phyloP scores from a whole-genome alignment of 2,888 invertebrate genomes.

The Dioctria rufipes region DNA sequence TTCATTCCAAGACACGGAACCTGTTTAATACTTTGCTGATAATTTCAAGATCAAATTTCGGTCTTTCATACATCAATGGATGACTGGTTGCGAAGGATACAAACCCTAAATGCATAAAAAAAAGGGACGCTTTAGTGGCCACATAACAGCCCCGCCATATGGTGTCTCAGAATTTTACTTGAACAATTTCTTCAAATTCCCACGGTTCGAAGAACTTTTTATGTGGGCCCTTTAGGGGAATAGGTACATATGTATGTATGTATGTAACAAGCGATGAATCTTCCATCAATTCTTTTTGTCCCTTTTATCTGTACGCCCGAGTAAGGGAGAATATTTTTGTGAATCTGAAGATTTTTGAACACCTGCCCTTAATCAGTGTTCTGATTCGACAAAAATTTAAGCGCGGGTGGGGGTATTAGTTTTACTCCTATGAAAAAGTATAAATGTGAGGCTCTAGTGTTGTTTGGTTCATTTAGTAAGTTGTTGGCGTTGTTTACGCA shows the following conservation, averaged over 20 bases:
- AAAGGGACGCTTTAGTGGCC: conserved; percentile 34
- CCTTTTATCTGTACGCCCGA: conserved; percentile 34
- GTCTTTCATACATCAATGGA: conserved; percentile 46
- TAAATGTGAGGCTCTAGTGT: conserved; percentile 20
- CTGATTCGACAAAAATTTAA: conserved; percentile 33
- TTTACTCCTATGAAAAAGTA: conserved; percentile 25
- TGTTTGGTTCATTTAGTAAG: conserved; percentile 28
- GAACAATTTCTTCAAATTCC: conserved; percentile 42
- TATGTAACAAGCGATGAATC: neutral
- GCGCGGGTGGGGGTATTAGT: conserved; percentile 26
- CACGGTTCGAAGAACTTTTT: conserved; percentile 49
- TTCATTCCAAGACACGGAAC: conserved; percentile 23
- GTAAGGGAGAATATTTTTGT: conserved; percentile 32
- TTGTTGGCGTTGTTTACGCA: neutral
- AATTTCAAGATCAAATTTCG: conserved; percentile 54
- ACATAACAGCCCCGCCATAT: conserved; percentile 30
- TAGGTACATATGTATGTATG: neutral
- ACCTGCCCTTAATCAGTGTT: conserved; percentile 53
- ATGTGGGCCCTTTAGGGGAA: conserved; percentile 39
- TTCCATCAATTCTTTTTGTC: conserved; percentile 12
- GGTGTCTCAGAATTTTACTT: conserved; percentile 33
- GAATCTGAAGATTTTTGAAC: conserved; percentile 47
- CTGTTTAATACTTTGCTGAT: conserved; percentile 47
- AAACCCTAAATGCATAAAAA: conserved; percentile 14
- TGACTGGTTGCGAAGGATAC: conserved; percentile 34